Evolutionary conservation across 1,140 invertebrate genomes (phyloP).

Genomic region (Sitobion miscanthi): DNA sequence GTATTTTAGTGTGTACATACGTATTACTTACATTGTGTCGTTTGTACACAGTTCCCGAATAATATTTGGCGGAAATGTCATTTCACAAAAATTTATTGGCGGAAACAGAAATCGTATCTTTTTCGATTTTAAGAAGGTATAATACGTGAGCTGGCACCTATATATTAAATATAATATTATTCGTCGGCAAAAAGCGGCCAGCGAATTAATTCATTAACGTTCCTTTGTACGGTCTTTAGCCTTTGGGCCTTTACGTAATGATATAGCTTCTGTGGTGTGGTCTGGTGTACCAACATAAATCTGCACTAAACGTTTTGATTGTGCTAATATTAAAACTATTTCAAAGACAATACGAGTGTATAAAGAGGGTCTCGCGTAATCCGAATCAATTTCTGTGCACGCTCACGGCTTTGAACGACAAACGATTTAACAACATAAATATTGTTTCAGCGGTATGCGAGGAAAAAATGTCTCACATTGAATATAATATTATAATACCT

Average conservation of each 20-base stretch:
- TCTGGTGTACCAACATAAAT: conserved; percentile 8
- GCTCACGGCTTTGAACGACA: background rate
- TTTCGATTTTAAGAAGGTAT: background rate
- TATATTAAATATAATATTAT: background rate
- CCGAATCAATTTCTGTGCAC: background rate
- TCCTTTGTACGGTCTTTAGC: background rate
- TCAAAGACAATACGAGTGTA: background rate
- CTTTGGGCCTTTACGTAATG: background rate
- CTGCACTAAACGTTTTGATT: background rate
- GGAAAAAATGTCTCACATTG: background rate
- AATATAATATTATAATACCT: no score
- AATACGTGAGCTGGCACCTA: background rate
- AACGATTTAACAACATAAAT: background rate
- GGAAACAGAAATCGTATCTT: no score
- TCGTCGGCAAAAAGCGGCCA: background rate
- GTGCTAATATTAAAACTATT: background rate
- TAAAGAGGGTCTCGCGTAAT: background rate
- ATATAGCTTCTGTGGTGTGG: background rate
- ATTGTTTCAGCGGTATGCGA: background rate
- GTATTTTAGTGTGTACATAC: no score
- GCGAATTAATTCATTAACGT: background rate
- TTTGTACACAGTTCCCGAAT: background rate
- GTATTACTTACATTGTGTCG: background rate
- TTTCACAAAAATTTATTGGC: background rate
- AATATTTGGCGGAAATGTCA: background rate